Evolutionary conservation across 92 coral and sea anemone genomes (phyloP).

Genomic region (Phenganax marumi): DNA sequence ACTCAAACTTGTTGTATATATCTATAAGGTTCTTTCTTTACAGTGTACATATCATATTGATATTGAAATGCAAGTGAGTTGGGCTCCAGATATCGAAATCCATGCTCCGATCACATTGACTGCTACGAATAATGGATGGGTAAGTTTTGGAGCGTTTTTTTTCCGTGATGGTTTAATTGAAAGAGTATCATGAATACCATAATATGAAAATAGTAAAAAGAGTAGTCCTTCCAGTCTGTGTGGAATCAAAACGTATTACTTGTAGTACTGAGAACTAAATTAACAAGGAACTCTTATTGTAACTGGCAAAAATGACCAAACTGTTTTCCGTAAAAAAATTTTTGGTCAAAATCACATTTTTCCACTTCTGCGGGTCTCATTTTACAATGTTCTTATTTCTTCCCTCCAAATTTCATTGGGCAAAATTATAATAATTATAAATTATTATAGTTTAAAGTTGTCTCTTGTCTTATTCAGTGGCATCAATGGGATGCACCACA

Average conservation of each 20-base stretch:
- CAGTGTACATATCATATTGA: slow-evolving; percentile 90
- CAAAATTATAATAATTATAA: not conserved
- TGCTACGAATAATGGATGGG: slow-evolving; percentile 77
- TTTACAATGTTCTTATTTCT: no score
- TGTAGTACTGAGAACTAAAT: no score
- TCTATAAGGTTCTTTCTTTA: not conserved
- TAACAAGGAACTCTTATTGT: no score
- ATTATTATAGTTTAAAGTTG: not conserved
- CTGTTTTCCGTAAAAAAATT: not conserved
- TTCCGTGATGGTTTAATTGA: not conserved
- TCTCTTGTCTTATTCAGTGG: slow-evolving; percentile 65
- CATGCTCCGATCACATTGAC: slow-evolving; percentile 74
- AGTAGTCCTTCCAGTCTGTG: no score
- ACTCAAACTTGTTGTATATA: not conserved
- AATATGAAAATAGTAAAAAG: not conserved
- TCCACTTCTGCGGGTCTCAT: no score
- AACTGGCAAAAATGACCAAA: not conserved
- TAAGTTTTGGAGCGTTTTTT: slow-evolving; percentile 26
- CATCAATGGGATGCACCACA: slow-evolving; percentile 91
- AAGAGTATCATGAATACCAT: not conserved
- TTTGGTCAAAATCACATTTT: not conserved
- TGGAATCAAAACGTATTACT: no score
- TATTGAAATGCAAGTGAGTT: slow-evolving; percentile 80
- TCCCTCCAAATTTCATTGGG: no score
- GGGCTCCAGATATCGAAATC: slow-evolving; percentile 82